A percentile compares a stretch with the other conserved stretches of the same genome.
Evolutionary conservation across 2,797 vertebrate genomes (phyloP).

Genomic region (Somateria mollissima): DNA sequence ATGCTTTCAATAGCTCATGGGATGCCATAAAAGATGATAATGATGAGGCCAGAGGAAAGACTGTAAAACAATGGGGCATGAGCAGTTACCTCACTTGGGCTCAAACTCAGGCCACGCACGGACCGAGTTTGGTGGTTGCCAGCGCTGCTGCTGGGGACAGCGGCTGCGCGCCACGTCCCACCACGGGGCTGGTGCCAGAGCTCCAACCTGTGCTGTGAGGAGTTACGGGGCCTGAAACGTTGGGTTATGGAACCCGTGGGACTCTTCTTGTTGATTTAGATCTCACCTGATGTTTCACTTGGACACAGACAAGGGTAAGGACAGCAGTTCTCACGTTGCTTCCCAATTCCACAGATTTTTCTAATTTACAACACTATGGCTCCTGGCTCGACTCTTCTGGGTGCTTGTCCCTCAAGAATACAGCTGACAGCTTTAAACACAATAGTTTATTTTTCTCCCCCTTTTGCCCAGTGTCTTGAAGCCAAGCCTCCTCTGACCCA

Average conservation of each 20-base stretch:
- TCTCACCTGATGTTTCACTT: not conserved
- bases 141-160: not conserved
- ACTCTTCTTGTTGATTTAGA: not conserved
- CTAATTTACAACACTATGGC: not conserved
- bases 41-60: not conserved
- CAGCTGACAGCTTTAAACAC: not conserved
- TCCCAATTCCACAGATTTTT: not conserved
- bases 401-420: not conserved
- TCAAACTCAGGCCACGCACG: not conserved
- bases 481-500: not conserved
- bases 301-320: not conserved
- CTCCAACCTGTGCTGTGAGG: rapidly evolving
- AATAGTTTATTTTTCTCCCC: not conserved
- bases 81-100: not conserved
- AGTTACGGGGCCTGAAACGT: rapidly evolving
- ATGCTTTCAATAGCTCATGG: conserved; percentile 42
- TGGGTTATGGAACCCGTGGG: not conserved
- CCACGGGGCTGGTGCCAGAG: not conserved
- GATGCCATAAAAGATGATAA: conserved; percentile 69
- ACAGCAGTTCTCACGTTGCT: not conserved
- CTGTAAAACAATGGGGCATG: conserved; percentile 65
- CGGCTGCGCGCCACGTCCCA: rapidly evolving
- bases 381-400: not conserved
- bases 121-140: not conserved
- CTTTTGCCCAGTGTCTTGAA: not conserved